Conservation (phyloP, 2,888 invertebrate species). For the Entomobrya proxima region DNA sequence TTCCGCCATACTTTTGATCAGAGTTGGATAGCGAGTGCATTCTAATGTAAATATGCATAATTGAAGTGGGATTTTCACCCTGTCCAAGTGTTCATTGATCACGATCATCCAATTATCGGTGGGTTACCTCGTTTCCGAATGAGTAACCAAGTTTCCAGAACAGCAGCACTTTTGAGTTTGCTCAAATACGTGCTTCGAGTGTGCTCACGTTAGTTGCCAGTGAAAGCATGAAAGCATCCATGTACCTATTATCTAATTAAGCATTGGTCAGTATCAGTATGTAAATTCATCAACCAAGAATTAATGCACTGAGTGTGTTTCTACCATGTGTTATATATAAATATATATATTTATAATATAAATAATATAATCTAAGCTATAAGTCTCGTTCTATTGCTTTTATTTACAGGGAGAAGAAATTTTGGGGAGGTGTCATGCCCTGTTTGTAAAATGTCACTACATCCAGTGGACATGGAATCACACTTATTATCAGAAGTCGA, state of each 20-base stretch:
- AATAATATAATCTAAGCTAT: not conserved
- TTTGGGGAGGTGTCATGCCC: conserved; percentile 83
- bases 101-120: conserved; percentile 68
- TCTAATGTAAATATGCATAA: conserved; percentile 47
- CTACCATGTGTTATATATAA: too few species aligned
- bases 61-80: conserved; percentile 22
- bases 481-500: conserved; percentile 90
- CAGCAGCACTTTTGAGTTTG: too few species aligned
- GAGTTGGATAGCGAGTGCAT: conserved; percentile 31
- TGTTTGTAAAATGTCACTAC: conserved; percentile 90
- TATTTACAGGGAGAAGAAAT: conserved; percentile 71
- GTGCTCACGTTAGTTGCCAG: too few species aligned
- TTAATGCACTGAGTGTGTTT: too few species aligned
- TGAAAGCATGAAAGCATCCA: too few species aligned
- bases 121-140: conserved; percentile 67
- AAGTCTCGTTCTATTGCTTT: not conserved
- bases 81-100: conserved; percentile 48
- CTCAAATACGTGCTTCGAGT: too few species aligned
- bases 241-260: too few species aligned
- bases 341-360: too few species aligned
- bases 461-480: conserved; percentile 88
- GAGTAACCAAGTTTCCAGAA: too few species aligned
- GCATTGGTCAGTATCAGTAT: too few species aligned
- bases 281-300: too few species aligned
- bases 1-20: not conserved